Evolutionary conservation across 1,140 invertebrate genomes (phyloP).

Genomic region (Brachionus koreanus): DNA sequence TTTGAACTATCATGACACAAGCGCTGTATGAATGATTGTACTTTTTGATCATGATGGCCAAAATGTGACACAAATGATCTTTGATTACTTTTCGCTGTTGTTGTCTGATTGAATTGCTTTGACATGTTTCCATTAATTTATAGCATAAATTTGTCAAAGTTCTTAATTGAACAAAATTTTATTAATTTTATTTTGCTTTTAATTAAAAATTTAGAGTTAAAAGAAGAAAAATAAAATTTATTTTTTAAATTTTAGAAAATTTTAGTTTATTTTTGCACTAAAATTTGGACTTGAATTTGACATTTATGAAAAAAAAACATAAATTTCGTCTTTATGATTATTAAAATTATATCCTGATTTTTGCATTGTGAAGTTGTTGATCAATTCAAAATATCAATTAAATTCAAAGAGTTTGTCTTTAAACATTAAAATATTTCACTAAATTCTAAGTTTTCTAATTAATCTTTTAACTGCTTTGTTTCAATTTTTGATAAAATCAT

Average conservation of each 20-base stretch:
- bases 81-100: constrained; percentile 65
- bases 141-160: constrained; percentile 69
- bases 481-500: too few species aligned
- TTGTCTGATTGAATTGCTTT: constrained; percentile 60
- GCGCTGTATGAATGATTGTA: constrained; percentile 66
- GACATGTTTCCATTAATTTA: constrained; percentile 67
- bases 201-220: not conserved
- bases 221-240: not conserved
- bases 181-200: not conserved
- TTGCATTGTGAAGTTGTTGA: too few species aligned
- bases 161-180: constrained; percentile 56
- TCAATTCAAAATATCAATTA: too few species aligned
- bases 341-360: too few species aligned
- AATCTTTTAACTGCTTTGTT: too few species aligned
- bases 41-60: constrained; percentile 73
- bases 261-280: too few species aligned
- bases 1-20: constrained; percentile 61
- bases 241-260: too few species aligned
- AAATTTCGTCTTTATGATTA: too few species aligned
- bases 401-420: too few species aligned
- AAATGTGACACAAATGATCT: constrained; percentile 70
- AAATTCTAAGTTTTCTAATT: too few species aligned
- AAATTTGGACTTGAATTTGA: not conserved
- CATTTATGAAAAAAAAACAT: not conserved
- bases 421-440: too few species aligned